phyloP scores from a whole-genome alignment of 2,888 invertebrate genomes.

The Agriopis aurantiaria region DNA sequence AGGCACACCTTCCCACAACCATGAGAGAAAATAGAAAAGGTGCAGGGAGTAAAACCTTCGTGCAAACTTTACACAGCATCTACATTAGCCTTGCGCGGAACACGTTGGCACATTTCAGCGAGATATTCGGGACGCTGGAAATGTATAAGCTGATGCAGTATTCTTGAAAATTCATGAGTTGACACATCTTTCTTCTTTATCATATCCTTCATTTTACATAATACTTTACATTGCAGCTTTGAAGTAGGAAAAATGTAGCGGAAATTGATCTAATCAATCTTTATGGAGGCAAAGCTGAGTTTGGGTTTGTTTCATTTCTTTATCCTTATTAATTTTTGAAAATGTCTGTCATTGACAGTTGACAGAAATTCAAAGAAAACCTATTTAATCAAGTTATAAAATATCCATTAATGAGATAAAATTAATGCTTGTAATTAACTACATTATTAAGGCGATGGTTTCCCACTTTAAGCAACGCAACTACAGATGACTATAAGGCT shows the following conservation, averaged over 20 bases:
- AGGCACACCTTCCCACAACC: no score
- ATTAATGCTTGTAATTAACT: no score
- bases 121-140: slow-evolving; percentile 3
- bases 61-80: not conserved
- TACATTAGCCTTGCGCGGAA: not conserved
- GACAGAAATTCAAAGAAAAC: no score
- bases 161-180: slow-evolving; percentile 53
- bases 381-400: no score
- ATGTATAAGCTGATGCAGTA: slow-evolving; percentile 35
- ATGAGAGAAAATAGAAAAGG: no score
- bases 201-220: slow-evolving; percentile 29
- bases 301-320: not conserved
- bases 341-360: not conserved
- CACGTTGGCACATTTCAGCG: slow-evolving; percentile 32
- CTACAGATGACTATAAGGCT: no score
- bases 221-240: slow-evolving; percentile 3
- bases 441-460: no score
- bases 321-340: not conserved
- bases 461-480: no score
- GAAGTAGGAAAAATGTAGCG: not conserved
- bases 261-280: slow-evolving; percentile 11
- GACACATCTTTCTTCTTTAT: slow-evolving; percentile 33
- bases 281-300: slow-evolving; percentile 2
- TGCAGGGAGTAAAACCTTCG: no score
- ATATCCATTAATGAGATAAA: no score